Base-by-base conservation (phyloP, 2,113 vertebrate genomes). In the Syrmaticus mikado region DNA sequence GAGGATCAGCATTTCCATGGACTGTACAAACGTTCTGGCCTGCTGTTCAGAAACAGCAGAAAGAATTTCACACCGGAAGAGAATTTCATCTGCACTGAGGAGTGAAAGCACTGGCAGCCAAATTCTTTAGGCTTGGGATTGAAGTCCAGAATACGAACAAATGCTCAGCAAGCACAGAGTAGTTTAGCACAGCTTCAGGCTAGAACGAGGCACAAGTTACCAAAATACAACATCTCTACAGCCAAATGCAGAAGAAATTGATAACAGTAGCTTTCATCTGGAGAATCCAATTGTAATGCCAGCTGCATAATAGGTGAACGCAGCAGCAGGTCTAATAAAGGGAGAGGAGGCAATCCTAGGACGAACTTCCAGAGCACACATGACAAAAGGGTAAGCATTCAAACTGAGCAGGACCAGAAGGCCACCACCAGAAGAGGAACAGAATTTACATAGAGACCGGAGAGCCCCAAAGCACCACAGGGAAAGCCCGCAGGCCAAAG, bases 401-500 rank as follows among this genome's bases (percentile, higher is more conserved):
- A 76, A 60, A 80, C 28, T 22, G 70, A 92, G 68, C 43, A n/a
- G 66, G 64, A 90, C 67, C 71, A 90, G 82, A 46, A 82, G 88
- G 68, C 66, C 87, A 92, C 77, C 90, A 93, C 82, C 89, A 94
- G 82, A 85, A 77, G 65, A 88, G 38, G 62, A 96, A 74, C 10
- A 68, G 34, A 73, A 89, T 71, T 94, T 53, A 90, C 43, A 52
- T 45, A 53, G 77, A 88, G 55, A 89, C 34, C 75, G 78, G 58
- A 78, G 79, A 95, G 74, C 57, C 68, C 86, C 40, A 0, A 62
- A 76, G 82, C 76, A 67, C 77, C 81, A 72, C 20, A 85, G 90
- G 76, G 82, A 57, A 93, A 94, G 85, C 70, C 82, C 66, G 58
- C n/a, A 64, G 0, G 6, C 66, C 91, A 87, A 82, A 85, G 85